Base-by-base conservation (phyloP, 2,888 invertebrate species). In the Mythimna pallens region DNA sequence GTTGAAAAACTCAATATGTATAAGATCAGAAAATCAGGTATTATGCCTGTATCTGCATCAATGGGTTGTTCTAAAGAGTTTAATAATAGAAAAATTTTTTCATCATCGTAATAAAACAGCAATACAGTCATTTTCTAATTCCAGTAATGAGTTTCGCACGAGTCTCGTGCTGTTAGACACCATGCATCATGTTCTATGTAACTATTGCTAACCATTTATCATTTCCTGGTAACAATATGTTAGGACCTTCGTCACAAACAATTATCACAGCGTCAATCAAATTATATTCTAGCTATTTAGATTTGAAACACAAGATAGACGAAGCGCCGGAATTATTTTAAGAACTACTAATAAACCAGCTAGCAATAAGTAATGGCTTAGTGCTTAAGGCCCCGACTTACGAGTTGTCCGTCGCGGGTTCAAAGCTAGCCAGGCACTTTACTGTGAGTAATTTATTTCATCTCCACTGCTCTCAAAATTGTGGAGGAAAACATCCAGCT, bases 191-290 rank as follows among this genome's bases (percentile, higher is more conserved):
- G n/a, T 30, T 65, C 2, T 61, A 57, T 50, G 20, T 50, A 79
- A 47, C 40, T 43, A 43, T 8, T 36, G 8, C 36, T 74, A 62
- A 30, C 12, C 3, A 43, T 20, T 43, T 50, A 43, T 55, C 6
- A 52, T 61, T 76, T 76, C 64, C 64, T 77, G 43, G 43, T 76
- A 47, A 17, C 17, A 47, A 17, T 47, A 25, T 68, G 64, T 25
- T 65, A 5, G 36, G 7, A 43, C 17, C 59, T 61, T 47, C 55
- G 77, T 55, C 17, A 3, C 20, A 6, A 25, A 30, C n/a, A 47
- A 36, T n/a, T 36, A 47, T 1, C n/a, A 55, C 12, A 34, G 25
- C n/a, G 58, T 58, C 9, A 58, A 58, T 8, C 1, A 59, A 34
- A 63, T 64, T 75, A 54, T 73, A n/a, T 59, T 34, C 12, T 10